Base-by-base conservation (phyloP, 2,113 vertebrate species). In the Poeciliopsis occidentalis region DNA sequence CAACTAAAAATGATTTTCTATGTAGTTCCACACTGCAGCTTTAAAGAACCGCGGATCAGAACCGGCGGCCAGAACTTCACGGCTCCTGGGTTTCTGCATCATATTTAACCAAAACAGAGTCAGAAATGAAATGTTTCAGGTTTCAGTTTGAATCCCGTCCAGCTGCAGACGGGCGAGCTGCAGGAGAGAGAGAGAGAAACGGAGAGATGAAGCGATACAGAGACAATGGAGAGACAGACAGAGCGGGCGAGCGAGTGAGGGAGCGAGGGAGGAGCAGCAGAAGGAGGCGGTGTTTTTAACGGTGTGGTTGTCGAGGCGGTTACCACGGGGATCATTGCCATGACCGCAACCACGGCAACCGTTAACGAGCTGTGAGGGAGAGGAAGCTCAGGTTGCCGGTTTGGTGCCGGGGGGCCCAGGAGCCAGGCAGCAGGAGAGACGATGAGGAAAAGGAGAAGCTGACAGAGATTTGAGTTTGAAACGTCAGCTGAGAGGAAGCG, bases 241-340 rank as follows among this genome's bases (percentile, higher is more conserved):
- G 73, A 69, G n/a, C 11, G 71, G 64, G 29, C 29, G 29, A 29
- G 29, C 29, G 73, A 27, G 73, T 60, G n/a, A 13, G 71, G 61
- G 47, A 51, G 29, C 29, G 62, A 39, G 54, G 54, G 13, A 24
- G 12, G 62, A 24, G 24, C 11, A 10, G 26, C 1, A 75, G 73
- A 41, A 51, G 5, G 83, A 72, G 78, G 89, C 78, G 70, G 86
- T 67, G 71, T 69, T 82, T 80, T 19, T 60, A 76, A 41, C 76
- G 69, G 74, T 70, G 62, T 51, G 12, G 77, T 81, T 51, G 78
- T 54, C 24, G 51, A 67, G 69, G 78, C 81, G 13, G 87, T 83
- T 86, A 65, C 84, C 80, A 82, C 78, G 30, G 82, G 86, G 87
- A 89, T 85, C 78, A 74, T 74, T 75, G 66, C 69, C 68, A 75